Evolutionary conservation across 2,113 vertebrate species (phyloP), one percentile per base, ranked within the genome.

Genomic region (Casuarius casuarius): DNA sequence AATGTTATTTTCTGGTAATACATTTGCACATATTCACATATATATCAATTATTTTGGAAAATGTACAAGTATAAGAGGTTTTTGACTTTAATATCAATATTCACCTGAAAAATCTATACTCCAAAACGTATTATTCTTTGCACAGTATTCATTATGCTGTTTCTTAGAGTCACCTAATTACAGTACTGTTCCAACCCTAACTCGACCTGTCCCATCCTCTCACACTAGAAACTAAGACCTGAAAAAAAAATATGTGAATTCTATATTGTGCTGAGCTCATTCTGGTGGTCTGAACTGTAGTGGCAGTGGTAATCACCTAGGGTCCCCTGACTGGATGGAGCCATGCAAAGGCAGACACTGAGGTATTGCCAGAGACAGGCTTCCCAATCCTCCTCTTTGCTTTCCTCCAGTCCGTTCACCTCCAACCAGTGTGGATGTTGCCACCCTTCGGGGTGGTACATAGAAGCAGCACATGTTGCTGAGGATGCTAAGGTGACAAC

Each of bases 231-330:
- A 46, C 1, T 54, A 52, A 70, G 77, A 56, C 5, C 29, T 29
- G 38, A 19, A 10, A 3, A 5, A 68, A 80, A 22, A 3, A 28
- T 54, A 56, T 17, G 46, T 19, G 8, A 16, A 56, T 5, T 26
- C 3, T 5, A 3, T 0, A 0, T 20, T 9, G 16, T 54, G 19
- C 10, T 38, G 20, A 42, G 11, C 4, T 85, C 51, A 22, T 23
- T 82, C 31, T 42, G 31, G 52, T 63, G 6, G 7, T 18, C 26
- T 40, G 33, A 62, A 62, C 20, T 16, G 40, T 38, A 59, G 7
- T 18, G 5, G 4, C 26, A 54, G 23, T 28, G 9, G 25, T 46
- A 72, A 10, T 63, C 17, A 54, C 8, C 20, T n/a, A 5, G 46
- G 6, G 14, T 52, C 49, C 56, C 48, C 28, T 63, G 42, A 4